Evolutionary conservation across 2,888 invertebrate species (phyloP).

Genomic region (Platerodrilus igneus): DNA sequence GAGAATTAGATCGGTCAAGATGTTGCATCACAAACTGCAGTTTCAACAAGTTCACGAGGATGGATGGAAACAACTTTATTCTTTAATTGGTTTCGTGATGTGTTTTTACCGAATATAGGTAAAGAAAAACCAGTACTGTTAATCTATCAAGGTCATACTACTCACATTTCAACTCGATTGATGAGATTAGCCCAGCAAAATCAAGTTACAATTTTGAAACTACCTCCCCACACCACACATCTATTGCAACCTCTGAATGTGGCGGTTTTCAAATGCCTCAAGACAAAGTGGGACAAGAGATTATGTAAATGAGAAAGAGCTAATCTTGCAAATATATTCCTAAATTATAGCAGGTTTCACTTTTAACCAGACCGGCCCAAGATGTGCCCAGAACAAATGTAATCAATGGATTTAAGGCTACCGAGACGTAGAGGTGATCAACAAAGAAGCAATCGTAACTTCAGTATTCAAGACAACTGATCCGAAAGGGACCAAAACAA

Average conservation of each 20-base stretch:
- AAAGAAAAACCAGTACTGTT: slow-evolving; percentile 7
- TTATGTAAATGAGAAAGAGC: slow-evolving; percentile 22
- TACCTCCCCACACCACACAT: slow-evolving; percentile 17
- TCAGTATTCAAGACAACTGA: slow-evolving; percentile 5
- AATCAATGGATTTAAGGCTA: slow-evolving; percentile 11
- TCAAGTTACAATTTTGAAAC: slow-evolving; percentile 21
- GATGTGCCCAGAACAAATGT: slow-evolving; percentile 8
- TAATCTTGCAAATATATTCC: slow-evolving; percentile 21
- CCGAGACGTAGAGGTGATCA: slow-evolving; percentile 3
- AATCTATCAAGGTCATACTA: slow-evolving; percentile 31
- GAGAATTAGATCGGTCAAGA: slow-evolving; percentile 20
- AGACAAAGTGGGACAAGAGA: slow-evolving; percentile 18
- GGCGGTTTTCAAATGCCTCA: slow-evolving; percentile 27
- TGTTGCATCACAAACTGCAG: slow-evolving; percentile 27
- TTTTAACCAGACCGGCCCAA: slow-evolving; percentile 8
- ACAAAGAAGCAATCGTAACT: slow-evolving; percentile 8
- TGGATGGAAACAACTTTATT: slow-evolving; percentile 37
- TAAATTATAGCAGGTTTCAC: slow-evolving; percentile 11
- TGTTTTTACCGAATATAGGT: slow-evolving; percentile 9
- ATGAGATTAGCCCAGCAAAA: slow-evolving; percentile 27
- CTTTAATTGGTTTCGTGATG: slow-evolving; percentile 13
- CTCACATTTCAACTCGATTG: slow-evolving; percentile 29
- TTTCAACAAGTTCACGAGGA: slow-evolving; percentile 33
- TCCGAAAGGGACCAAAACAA: slow-evolving; percentile 1
- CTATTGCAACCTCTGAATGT: slow-evolving; percentile 21